These are phyloP conservation scores for Tolypeutes matacus DNA, from an alignment of 2,797 vertebrate genomes.

Conservation along the genomic window DNA sequence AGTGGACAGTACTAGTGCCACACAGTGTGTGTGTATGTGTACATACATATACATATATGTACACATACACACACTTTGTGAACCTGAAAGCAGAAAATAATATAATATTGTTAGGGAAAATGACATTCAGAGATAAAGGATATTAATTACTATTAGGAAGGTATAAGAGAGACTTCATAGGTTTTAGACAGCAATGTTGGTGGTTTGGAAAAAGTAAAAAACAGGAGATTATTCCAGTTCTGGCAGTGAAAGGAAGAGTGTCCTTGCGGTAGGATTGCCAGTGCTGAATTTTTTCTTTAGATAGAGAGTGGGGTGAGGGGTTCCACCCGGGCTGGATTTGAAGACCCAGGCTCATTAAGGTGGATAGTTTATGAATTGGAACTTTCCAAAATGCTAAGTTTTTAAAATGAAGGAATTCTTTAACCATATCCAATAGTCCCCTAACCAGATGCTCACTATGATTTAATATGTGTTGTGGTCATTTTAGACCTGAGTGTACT, in stretches of 20 bases:
- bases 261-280: neutral
- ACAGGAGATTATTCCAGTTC: neutral
- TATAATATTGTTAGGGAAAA: slow-evolving; percentile 9
- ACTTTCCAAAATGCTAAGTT: slow-evolving; percentile 2
- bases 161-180: neutral
- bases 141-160: neutral
- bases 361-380: neutral
- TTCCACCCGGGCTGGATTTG: neutral
- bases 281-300: neutral
- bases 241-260: neutral
- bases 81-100: slow-evolving; percentile 15
- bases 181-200: neutral
- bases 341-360: neutral
- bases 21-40: neutral
- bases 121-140: neutral
- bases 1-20: neutral
- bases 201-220: neutral
- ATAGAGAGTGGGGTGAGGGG: neutral
- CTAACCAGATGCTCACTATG: neutral
- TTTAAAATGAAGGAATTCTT: neutral
- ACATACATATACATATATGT: neutral
- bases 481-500: neutral
- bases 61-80: neutral
- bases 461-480: neutral
- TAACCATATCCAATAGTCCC: neutral